Percentiles rank a stretch among this genome's conserved stretches.
phyloP scores from a whole-genome alignment of 1,140 invertebrate species.

The Heliconius eleuchia region DNA sequence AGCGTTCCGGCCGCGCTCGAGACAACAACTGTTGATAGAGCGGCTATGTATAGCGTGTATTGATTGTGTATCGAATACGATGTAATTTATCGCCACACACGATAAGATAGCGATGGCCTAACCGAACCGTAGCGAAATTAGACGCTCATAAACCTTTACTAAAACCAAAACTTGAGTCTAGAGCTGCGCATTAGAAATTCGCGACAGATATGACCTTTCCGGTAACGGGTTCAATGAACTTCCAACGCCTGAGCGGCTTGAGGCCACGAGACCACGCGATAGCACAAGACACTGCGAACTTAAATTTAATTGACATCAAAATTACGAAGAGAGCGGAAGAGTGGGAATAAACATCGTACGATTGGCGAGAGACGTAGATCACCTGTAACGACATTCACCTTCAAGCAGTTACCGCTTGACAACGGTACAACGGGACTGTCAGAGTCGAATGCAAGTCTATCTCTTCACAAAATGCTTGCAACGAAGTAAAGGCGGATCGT shows the following conservation, averaged over 20 bases:
- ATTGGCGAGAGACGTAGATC: constrained; percentile 45
- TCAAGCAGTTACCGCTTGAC: constrained; percentile 35
- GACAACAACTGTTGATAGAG: constrained; percentile 67
- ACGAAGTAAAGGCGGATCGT: constrained; percentile 56
- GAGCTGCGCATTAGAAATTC: constrained; percentile 5
- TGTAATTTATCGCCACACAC: constrained; percentile 67
- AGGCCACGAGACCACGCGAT: constrained; percentile 36
- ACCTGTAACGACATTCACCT: constrained; percentile 51
- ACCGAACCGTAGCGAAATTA: constrained; percentile 48
- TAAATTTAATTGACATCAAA: constrained; percentile 45
- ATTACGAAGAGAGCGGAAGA: constrained; percentile 37
- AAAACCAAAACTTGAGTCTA: constrained; percentile 5
- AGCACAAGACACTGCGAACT: constrained; percentile 41
- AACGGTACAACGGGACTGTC: constrained; percentile 53
- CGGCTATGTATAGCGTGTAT: constrained; percentile 59
- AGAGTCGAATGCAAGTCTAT: constrained; percentile 48
- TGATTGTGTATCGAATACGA: constrained; percentile 70
- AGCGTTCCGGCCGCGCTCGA: constrained; percentile 59
- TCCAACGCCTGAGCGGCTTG: constrained; percentile 40
- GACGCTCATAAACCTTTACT: constrained; percentile 15
- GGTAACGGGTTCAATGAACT: constrained; percentile 55
- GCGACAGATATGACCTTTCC: constrained; percentile 36
- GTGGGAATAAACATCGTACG: constrained; percentile 46
- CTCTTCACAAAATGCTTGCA: constrained; percentile 48
- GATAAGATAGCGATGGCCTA: constrained; percentile 66